Evolutionary conservation across 1,140 invertebrate genomes (phyloP), one percentile per base, ranked within the genome.

Genomic region (Ooceraea biroi): DNA sequence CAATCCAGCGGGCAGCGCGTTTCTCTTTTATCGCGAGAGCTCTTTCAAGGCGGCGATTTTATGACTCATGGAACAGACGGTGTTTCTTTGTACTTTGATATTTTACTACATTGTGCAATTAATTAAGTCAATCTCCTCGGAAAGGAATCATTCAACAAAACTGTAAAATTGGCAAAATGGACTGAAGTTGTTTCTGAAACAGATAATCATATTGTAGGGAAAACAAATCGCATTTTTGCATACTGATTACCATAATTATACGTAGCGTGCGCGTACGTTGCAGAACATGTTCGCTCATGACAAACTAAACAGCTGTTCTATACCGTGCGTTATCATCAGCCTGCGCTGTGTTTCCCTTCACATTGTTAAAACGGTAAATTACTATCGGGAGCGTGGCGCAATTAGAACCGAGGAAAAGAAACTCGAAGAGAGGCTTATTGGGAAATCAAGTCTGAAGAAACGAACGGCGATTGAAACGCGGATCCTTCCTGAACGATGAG

Each of bases 341-440:
- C 68, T 11, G 25, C 25, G 52, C 52, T 8, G 36, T 12, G 44
- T 44, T 82, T 71, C 57, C 30, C 46, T 69, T 83, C 58, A 52
- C 60, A 76, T 83, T 73, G 36, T 78, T 78, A 84, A 71, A 77
- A 82, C 69, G 82, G 69, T 76, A 76, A 50, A 83, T 83, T 73
- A 82, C 50, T 58, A 82, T 72, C 55, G 52, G 30, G 48, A 52
- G 36, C 68, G 14, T 36, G 22, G 3, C 19, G 78, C 68, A 82
- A 82, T 82, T 82, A 71, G 57, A 22, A 10, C 7, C 19, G 44
- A 71, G 22, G 66, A 71, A 71, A 80, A 71, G 36, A 12, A 80
- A 55, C 65, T 55, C 50, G 41, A 55, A n/a, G 72, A 36, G 27
- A 46, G 25, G 57, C 78, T 77, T 77, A 77, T 77, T 77, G 58